A percentile compares a stretch with the other conserved stretches of the same genome.
phyloP scores from a whole-genome alignment of 92 coral and sea anemone genomes.

The Ricordea florida region DNA sequence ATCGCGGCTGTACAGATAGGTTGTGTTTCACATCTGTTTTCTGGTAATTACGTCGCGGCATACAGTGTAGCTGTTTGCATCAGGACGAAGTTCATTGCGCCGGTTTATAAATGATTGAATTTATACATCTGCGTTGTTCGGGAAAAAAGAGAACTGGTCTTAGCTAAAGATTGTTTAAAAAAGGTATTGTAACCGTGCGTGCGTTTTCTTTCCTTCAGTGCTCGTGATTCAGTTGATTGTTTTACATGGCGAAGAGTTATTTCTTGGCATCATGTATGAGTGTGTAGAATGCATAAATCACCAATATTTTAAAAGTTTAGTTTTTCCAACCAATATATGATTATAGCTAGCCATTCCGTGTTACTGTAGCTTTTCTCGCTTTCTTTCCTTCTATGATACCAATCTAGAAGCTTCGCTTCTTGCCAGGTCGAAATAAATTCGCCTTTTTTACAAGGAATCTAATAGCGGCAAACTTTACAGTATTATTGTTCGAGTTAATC shows the following conservation, averaged over 20 bases:
- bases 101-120: not conserved
- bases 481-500: too few species aligned
- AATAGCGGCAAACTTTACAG: too few species aligned
- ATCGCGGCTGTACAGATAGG: not conserved
- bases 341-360: too few species aligned
- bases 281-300: not conserved
- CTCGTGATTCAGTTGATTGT: not conserved
- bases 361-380: too few species aligned
- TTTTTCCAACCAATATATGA: too few species aligned
- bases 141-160: too few species aligned
- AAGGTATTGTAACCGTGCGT: not conserved
- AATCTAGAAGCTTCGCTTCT: too few species aligned
- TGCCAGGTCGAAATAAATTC: too few species aligned
- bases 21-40: conserved; percentile 13
- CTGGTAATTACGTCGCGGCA: conserved; percentile 12
- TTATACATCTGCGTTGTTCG: not conserved
- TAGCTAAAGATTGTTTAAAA: conserved; percentile 15
- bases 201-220: not conserved
- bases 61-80: conserved; percentile 18
- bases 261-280: not conserved
- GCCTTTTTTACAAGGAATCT: too few species aligned
- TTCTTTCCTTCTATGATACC: too few species aligned
- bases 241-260: not conserved
- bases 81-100: conserved; percentile 9
- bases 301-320: too few species aligned